Evolutionary conservation across 2,113 vertebrate genomes (phyloP).

Genomic region (Zosterops pallidus): DNA sequence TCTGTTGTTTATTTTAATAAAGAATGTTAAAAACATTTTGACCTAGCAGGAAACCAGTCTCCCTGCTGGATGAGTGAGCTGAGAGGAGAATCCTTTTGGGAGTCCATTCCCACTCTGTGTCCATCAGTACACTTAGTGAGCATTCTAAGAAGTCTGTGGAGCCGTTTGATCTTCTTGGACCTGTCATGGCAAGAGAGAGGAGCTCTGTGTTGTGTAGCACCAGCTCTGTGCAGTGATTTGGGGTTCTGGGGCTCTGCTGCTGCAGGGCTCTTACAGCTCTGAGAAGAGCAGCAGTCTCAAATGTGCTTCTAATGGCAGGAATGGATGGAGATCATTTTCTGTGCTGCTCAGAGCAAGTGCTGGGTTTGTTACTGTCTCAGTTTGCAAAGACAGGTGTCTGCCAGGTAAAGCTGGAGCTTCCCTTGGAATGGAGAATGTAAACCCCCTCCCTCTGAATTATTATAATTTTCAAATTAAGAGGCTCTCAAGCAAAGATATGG

Average conservation of each 20-base stretch:
- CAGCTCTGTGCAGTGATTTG: neutral
- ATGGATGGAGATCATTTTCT: fast-evolving
- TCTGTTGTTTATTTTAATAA: neutral
- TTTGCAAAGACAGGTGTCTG: no score
- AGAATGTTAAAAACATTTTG: neutral
- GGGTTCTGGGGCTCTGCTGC: neutral
- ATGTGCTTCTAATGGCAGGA: neutral
- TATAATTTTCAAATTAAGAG: no score
- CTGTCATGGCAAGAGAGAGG: neutral
- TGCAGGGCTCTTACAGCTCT: neutral
- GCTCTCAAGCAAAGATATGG: no score
- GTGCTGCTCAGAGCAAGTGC: neutral
- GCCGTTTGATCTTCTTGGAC: neutral
- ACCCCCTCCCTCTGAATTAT: no score
- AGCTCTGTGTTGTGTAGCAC: neutral
- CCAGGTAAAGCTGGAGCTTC: no score
- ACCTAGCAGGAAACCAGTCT: neutral
- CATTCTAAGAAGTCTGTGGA: neutral
- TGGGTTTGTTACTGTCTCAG: neutral
- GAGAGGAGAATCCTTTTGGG: neutral
- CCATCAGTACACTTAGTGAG: neutral
- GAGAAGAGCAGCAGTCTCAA: neutral
- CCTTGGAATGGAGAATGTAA: no score
- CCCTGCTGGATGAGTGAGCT: neutral
- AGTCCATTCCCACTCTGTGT: neutral